A percentile compares a stretch with the other conserved stretches of the same genome.
Evolutionary conservation across 2,888 invertebrate species (phyloP).

Genomic region (Steinernema scapterisci): DNA sequence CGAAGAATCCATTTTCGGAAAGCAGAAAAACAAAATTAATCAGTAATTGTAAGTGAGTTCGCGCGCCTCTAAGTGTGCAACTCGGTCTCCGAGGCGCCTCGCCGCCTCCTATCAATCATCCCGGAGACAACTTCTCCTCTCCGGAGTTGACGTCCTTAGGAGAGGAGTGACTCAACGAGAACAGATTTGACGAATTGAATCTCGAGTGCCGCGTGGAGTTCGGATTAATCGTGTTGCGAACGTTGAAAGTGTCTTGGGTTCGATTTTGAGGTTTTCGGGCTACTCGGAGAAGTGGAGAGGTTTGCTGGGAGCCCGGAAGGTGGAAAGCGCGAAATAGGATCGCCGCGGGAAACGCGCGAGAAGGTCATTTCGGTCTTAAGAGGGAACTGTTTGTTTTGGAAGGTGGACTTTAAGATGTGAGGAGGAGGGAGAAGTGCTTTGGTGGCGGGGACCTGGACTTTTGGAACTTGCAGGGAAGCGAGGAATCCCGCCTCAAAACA

Average conservation of each 20-base stretch:
- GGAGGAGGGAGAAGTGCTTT: too few relatives aligned
- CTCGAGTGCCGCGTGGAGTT: neutral
- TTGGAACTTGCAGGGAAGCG: too few relatives aligned
- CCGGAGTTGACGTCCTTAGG: neutral
- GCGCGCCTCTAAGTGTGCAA: neutral
- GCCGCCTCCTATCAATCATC: constrained; percentile 21
- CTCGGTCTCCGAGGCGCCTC: neutral
- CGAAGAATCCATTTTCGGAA: neutral
- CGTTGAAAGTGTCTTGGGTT: neutral
- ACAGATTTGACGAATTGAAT: constrained; percentile 4
- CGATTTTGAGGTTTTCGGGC: neutral
- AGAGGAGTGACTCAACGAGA: constrained; percentile 3
- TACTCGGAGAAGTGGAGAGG: neutral
- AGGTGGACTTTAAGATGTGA: too few relatives aligned
- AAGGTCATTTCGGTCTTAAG: neutral
- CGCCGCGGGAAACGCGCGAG: neutral
- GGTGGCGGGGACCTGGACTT: too few relatives aligned
- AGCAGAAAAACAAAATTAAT: neutral
- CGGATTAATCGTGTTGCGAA: neutral
- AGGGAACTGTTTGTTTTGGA: neutral
- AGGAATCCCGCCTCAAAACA: too few relatives aligned
- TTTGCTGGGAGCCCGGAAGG: neutral
- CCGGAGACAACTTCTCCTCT: neutral
- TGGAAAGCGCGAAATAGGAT: neutral
- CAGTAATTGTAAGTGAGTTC: constrained; percentile 16